phyloP scores from a whole-genome alignment of 2,113 vertebrate genomes.

The Eurypyga helias region DNA sequence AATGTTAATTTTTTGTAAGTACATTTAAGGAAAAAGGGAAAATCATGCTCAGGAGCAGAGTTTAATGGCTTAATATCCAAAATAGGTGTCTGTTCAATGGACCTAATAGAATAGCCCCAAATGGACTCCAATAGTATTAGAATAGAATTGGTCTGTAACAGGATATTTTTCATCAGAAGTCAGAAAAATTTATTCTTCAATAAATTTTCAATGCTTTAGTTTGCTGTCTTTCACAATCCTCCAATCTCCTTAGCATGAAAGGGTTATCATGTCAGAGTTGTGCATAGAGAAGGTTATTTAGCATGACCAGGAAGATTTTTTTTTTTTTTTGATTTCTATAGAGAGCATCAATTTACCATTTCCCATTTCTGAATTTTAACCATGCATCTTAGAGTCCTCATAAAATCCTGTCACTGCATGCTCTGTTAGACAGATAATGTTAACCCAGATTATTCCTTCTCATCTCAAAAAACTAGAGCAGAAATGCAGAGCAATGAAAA shows the following conservation, averaged over 20 bases:
- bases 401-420: not conserved
- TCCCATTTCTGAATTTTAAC: not conserved
- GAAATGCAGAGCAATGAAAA: not conserved
- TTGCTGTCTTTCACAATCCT: not conserved
- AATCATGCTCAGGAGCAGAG: not conserved
- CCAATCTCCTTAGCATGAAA: not conserved
- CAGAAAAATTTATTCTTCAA: not conserved
- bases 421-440: not conserved
- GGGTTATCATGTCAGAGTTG: not conserved
- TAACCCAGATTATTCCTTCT: not conserved
- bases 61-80: slow-evolving; percentile 24
- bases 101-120: slow-evolving; percentile 11
- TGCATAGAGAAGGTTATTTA: not conserved
- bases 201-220: not conserved
- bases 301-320: not conserved
- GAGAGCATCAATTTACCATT: not conserved
- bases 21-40: not conserved
- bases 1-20: slow-evolving; percentile 22
- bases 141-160: not conserved
- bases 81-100: not conserved
- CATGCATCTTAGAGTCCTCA: not conserved
- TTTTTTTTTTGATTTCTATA: not conserved
- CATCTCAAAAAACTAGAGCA: not conserved
- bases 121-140: not conserved
- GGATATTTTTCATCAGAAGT: not conserved